A percentile compares a stretch with the other conserved stretches of the same genome.
Evolutionary conservation across 1,140 invertebrate species (phyloP).

Genomic region (Charaxes varanes): DNA sequence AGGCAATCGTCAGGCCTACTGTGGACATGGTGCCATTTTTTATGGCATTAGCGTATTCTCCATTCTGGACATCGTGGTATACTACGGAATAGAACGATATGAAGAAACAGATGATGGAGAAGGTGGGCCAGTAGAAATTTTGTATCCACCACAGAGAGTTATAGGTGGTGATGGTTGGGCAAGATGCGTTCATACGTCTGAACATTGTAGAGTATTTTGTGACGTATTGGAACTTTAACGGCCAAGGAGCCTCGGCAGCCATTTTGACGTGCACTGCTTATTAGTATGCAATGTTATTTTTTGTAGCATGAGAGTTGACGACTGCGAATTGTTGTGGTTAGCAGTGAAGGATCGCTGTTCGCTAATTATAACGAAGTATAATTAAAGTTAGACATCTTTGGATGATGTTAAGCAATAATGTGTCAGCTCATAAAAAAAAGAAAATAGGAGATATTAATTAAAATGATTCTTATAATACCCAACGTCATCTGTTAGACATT

Average conservation of each 20-base stretch:
- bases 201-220: slow-evolving; percentile 22
- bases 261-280: background rate
- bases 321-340: too few species aligned
- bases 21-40: slow-evolving; percentile 34
- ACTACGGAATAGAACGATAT: slow-evolving; percentile 28
- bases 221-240: slow-evolving; percentile 23
- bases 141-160: slow-evolving; percentile 18
- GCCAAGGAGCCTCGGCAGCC: background rate
- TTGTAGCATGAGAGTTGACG: too few species aligned
- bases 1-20: slow-evolving; percentile 27
- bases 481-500: too few species aligned
- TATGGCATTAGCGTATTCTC: slow-evolving; percentile 28
- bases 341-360: too few species aligned
- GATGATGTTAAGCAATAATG: too few species aligned
- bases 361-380: too few species aligned
- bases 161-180: slow-evolving; percentile 18
- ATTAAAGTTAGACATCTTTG: too few species aligned
- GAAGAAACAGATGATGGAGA: slow-evolving; percentile 12
- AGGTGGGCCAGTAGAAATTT: slow-evolving; percentile 18
- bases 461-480: too few species aligned
- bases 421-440: too few species aligned
- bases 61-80: slow-evolving; percentile 25
- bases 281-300: background rate
- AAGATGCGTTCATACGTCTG: slow-evolving; percentile 23
- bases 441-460: too few species aligned